Percentiles rank a stretch among this genome's conserved stretches.
phyloP scores from a whole-genome alignment of 2,888 invertebrate genomes.

The Lottia gigantea region DNA sequence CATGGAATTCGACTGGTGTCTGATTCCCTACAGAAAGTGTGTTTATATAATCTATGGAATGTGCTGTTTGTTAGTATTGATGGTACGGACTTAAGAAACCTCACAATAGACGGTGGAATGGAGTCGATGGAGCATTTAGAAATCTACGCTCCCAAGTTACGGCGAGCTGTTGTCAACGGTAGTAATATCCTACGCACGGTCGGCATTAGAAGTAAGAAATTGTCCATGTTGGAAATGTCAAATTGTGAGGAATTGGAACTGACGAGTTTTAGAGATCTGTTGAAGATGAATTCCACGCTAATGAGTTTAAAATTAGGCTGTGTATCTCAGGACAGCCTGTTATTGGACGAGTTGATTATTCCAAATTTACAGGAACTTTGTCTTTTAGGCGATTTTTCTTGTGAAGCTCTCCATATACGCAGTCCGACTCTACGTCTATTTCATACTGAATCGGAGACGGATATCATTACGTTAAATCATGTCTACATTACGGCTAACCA shows the following conservation, averaged over 20 bases:
- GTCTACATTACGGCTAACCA: constrained; percentile 56
- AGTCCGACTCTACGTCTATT: constrained; percentile 49
- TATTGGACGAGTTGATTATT: constrained; percentile 44
- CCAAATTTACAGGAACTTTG: constrained; percentile 50
- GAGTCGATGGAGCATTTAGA: constrained; percentile 52
- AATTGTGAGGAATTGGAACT: constrained; percentile 53
- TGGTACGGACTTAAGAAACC: constrained; percentile 37
- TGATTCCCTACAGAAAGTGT: constrained; percentile 48
- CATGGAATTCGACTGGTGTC: constrained; percentile 51
- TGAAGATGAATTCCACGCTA: constrained; percentile 38
- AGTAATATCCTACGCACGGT: constrained; percentile 44
- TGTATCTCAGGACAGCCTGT: constrained; percentile 47
- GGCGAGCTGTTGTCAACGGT: constrained; percentile 44
- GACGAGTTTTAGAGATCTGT: constrained; percentile 39
- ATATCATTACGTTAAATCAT: constrained; percentile 51
- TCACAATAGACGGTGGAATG: constrained; percentile 50
- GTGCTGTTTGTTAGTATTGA: constrained; percentile 48
- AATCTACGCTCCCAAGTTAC: constrained; percentile 38
- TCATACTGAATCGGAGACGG: constrained; percentile 52
- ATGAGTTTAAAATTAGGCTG: constrained; percentile 45
- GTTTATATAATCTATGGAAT: constrained; percentile 53
- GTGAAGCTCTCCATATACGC: constrained; percentile 50
- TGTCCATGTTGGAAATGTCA: constrained; percentile 42
- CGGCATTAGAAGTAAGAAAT: constrained; percentile 43
- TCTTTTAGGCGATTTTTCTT: constrained; percentile 50